Evolutionary conservation across 2,113 vertebrate species (phyloP), one percentile per base, ranked within the genome.

Genomic region (Odocoileus virginianus): DNA sequence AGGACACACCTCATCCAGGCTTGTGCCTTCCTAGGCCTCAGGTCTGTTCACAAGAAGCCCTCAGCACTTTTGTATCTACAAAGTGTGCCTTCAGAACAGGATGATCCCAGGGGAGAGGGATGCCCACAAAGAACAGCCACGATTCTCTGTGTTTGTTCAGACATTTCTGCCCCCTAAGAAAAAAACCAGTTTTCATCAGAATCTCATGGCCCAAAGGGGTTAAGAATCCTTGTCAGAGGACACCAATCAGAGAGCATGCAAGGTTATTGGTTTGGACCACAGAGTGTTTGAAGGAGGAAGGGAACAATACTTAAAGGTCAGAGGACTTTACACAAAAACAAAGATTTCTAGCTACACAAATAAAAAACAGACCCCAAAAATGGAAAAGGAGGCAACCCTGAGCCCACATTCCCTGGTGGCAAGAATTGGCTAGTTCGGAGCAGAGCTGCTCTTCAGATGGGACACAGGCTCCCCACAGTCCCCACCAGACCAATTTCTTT

Each of bases 231-330:
- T 27, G 61, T 71, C 50, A 58, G 88, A 33, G n/a, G 40, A 87
- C 83, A 89, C 28, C 83, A 30, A 79, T 67, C 61, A 83, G 9
- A 15, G 61, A 88, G 25, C 40, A 40, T 40, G 89, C 71, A 52
- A 58, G 89, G 8, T 54, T 83, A 30, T 14, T 87, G 83, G 47
- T 83, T 95, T 92, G 61, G 91, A 79, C 7, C 1, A 8, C 61
- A 43, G 15, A 84, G 47, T 55, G 57, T 91, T 71, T 84, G 0
- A 9, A 19, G 61, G 25, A 33, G 54, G 67, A 15, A 28, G 47
- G 19, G 16, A 45, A 57, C 79, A 94, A 87, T 54, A 40, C 94
- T 91, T 94, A 94, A 87, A 96, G 91, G 79, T 92, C 55, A 94
- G 60, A 83, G 28, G 61, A 25, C 83, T 95, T 92, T 83, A 86